phyloP scores from a whole-genome alignment of 2,113 vertebrate species.

The Carassius gibelio region DNA sequence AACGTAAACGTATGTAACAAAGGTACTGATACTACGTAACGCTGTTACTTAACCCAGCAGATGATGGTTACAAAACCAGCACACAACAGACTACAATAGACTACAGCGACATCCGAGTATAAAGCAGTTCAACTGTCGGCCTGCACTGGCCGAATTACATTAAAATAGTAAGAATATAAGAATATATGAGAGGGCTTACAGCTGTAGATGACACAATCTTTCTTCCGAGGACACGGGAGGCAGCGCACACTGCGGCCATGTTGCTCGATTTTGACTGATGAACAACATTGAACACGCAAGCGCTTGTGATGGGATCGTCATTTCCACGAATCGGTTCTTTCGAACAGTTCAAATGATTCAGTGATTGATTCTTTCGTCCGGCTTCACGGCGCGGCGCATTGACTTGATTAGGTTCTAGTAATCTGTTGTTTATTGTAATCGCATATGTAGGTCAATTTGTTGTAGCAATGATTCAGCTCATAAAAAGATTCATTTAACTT shows the following conservation, averaged over 20 bases:
- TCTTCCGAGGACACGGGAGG: conserved; percentile 66
- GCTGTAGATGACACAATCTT: conserved; percentile 64
- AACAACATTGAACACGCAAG: too few species aligned
- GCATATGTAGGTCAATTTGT: background rate
- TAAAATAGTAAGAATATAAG: rapidly evolving
- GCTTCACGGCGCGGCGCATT: too few species aligned
- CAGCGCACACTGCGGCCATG: conserved; percentile 62
- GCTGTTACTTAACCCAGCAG: background rate
- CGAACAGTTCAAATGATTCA: background rate
- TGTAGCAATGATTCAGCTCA: background rate
- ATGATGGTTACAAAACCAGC: conserved; percentile 39
- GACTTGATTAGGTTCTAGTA: background rate
- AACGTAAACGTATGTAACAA: background rate
- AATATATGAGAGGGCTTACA: conserved; percentile 69
- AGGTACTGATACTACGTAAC: background rate
- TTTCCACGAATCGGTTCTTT: background rate
- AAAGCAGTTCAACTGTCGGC: background rate
- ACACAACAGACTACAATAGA: background rate
- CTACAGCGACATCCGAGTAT: too few species aligned
- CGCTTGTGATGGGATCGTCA: background rate
- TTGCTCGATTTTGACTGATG: conserved; percentile 18
- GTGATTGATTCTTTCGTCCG: background rate
- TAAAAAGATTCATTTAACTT: background rate
- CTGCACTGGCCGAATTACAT: background rate
- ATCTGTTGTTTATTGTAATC: background rate